Base-by-base conservation (phyloP, 2,888 invertebrate genomes). In the Nomada fabriciana region DNA sequence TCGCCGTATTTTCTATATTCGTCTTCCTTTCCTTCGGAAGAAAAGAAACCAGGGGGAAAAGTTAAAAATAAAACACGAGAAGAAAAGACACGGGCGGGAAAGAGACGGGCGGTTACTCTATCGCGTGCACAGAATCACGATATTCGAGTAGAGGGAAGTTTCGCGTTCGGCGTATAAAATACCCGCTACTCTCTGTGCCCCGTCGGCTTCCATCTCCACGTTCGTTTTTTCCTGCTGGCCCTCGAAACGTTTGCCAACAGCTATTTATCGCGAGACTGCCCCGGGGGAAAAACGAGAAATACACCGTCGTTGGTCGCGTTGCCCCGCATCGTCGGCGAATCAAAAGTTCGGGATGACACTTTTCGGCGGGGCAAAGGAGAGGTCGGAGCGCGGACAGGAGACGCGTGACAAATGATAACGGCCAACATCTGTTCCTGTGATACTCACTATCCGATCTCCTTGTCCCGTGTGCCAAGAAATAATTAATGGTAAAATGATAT, bases 181-280 rank as follows among this genome's bases (percentile, higher is more conserved):
- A 60, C 36, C 23, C 36, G 18, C 43, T 25, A 25, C 70, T 59
- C 63, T 42, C 55, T 60, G 64, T 64, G 7, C 50, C 36, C 59
- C 23, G 64, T 77, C 80, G 72, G 25, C 29, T n/a, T 60, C 59
- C 75, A 72, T 74, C 70, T 13, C 52, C 18, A 11, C 53, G n/a
- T 52, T 29, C 63, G 74, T 74, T 69, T 57, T 76, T 78, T 59
- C 69, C 47, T 63, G 59, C 42, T 57, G 72, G 52, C 50, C 29
- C 76, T 72, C 71, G 80, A 80, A 82, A 76, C 82, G 75, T 77
- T 84, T 85, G 84, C 82, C 84, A 85, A 78, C 72, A 69, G 84
- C 76, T 84, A 84, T 84, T 85, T 85, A 84, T 85, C 80, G 82
- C 70, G 67, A 65, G 65, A 69, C 53, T 42, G 47, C 50, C 76